These are phyloP conservation scores for Palythoa grandiflora DNA, from an alignment of 92 coral and sea anemone genomes.

Conservation along the genomic window DNA sequence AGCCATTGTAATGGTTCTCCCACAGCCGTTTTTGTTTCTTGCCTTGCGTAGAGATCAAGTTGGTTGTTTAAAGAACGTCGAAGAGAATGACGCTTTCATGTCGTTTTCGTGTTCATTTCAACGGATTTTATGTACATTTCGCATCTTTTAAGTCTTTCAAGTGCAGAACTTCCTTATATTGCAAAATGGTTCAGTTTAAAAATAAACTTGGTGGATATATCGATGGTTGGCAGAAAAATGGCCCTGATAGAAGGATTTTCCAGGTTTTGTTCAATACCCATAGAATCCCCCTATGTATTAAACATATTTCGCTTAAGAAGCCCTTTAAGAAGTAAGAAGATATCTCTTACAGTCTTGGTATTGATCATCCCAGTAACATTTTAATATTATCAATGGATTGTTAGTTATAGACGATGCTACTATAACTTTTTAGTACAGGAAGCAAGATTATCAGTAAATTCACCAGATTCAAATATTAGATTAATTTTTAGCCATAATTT, in stretches of 20 bases:
- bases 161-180: not conserved
- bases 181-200: not conserved
- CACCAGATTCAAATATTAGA: too few relatives aligned
- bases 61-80: not conserved
- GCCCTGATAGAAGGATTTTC: not conserved
- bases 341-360: not conserved
- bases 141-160: constrained; percentile 9
- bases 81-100: not conserved
- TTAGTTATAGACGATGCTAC: not conserved
- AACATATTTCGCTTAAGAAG: not conserved
- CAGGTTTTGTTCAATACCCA: not conserved
- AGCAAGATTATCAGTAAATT: too few relatives aligned
- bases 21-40: not conserved
- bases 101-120: constrained; percentile 17
- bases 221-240: not conserved
- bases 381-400: not conserved
- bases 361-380: not conserved
- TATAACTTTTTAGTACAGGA: too few relatives aligned
- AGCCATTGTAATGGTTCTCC: not conserved
- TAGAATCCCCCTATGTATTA: not conserved
- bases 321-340: not conserved
- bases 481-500: too few relatives aligned
- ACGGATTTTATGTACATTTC: constrained; percentile 20
- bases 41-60: not conserved
- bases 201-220: not conserved